Percentiles rank a stretch among this genome's conserved stretches.
Conservation (phyloP, 2,113 vertebrate genomes). For the Hyla sarda region DNA sequence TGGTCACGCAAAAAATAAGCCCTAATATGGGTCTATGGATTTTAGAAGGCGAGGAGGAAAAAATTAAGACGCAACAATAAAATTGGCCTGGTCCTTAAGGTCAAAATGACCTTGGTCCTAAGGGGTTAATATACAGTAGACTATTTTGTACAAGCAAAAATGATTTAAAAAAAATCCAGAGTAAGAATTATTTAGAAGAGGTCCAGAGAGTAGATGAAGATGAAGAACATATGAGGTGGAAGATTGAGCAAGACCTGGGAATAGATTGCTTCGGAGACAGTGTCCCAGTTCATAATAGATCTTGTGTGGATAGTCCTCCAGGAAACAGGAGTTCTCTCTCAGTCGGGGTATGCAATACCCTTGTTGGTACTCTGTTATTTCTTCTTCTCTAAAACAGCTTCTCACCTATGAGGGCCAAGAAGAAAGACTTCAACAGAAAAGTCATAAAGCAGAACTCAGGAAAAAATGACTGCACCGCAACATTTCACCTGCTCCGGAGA, state of each 20-base stretch:
- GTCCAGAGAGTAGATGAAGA: background rate
- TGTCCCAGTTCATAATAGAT: constrained; percentile 35
- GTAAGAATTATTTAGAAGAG: background rate
- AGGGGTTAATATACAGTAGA: no score
- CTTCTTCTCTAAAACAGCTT: background rate
- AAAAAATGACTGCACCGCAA: background rate
- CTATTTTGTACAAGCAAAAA: no score
- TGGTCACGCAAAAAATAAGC: no score
- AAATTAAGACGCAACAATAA: no score
- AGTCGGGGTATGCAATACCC: background rate
- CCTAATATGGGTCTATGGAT: no score
- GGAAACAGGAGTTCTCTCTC: background rate
- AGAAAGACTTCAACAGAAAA: background rate
- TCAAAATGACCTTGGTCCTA: no score
- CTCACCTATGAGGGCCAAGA: constrained; percentile 8
- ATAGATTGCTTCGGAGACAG: constrained; percentile 49
- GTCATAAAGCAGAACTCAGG: background rate
- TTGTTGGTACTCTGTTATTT: background rate
- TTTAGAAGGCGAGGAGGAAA: no score
- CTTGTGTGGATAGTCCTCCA: background rate
- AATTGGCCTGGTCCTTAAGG: no score
- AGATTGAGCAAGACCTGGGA: constrained; percentile 41
- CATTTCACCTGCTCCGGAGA: constrained; percentile 66
- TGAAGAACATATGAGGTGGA: background rate
- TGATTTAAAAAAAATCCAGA: background rate